Conservation (phyloP, 2,888 invertebrate species). For the Chymomyza amoena region DNA sequence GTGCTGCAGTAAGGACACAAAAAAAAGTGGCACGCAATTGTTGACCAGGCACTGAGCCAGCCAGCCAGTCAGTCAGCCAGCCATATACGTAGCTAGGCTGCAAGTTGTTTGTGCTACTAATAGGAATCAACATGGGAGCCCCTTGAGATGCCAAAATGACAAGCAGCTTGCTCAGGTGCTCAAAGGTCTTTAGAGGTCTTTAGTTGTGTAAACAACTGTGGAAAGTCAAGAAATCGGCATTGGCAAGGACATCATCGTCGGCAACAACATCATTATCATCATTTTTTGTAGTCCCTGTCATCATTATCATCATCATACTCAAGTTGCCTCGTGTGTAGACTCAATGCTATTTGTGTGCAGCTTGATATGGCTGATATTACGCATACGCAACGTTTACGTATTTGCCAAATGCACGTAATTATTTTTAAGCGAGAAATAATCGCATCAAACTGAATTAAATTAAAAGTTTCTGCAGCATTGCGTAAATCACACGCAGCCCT, state of each 20-base stretch:
- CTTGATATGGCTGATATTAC: conserved; percentile 24
- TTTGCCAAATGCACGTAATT: conserved; percentile 28
- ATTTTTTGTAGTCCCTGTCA: not conserved
- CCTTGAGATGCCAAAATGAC: conserved; percentile 48
- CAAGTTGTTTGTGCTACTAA: conserved; percentile 64
- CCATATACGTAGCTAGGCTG: conserved; percentile 4
- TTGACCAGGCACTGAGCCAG: conserved; percentile 32
- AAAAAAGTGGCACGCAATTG: not conserved
- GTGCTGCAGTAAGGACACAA: not conserved
- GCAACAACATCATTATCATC: not conserved
- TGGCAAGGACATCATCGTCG: not conserved
- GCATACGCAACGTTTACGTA: conserved; percentile 38
- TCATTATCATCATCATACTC: conserved; percentile 8
- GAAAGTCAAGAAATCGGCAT: conserved; percentile 3
- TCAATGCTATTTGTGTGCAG: not conserved
- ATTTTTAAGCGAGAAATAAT: conserved; percentile 52
- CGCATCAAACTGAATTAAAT: conserved; percentile 64
- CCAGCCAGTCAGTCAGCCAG: conserved; percentile 35
- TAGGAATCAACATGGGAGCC: conserved; percentile 67
- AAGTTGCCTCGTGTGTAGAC: not conserved
- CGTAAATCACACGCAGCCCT: conserved; percentile 54
- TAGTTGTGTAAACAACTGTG: conserved; percentile 37
- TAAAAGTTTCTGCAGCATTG: conserved; percentile 58
- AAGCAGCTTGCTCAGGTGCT: conserved; percentile 3
- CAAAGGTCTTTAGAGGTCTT: conserved; percentile 37